phyloP scores from a whole-genome alignment of 2,888 invertebrate genomes.

The Chrysodeixis includens region DNA sequence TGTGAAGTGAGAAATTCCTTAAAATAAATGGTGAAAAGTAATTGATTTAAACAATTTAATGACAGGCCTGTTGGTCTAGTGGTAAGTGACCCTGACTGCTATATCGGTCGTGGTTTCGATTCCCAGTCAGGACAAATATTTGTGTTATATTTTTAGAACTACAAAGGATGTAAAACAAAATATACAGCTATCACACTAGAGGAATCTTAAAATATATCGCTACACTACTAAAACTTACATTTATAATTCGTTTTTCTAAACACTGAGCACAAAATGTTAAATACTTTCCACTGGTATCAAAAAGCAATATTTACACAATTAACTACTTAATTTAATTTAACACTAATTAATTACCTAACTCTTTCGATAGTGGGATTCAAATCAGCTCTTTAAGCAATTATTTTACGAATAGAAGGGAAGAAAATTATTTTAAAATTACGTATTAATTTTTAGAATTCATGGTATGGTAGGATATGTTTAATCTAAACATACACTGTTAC shows the following conservation, averaged over 20 bases:
- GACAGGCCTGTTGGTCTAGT: too few relatives aligned
- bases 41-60: too few relatives aligned
- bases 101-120: too few relatives aligned
- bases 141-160: too few relatives aligned
- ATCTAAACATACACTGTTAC: too few relatives aligned
- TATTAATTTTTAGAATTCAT: too few relatives aligned
- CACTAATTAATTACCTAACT: constrained; percentile 18
- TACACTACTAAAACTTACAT: background rate
- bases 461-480: too few relatives aligned
- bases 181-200: background rate
- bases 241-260: constrained; percentile 13
- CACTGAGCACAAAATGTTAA: background rate
- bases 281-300: constrained; percentile 7
- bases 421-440: background rate
- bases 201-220: background rate
- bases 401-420: background rate
- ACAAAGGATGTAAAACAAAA: too few relatives aligned
- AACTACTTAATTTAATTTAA: constrained; percentile 44
- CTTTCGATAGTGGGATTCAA: constrained; percentile 74
- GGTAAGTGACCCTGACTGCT: too few relatives aligned
- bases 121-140: too few relatives aligned
- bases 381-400: constrained; percentile 43
- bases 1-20: too few relatives aligned
- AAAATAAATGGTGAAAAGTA: too few relatives aligned
- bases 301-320: constrained; percentile 49